phyloP scores from a whole-genome alignment of 2,113 vertebrate genomes.

The Passer domesticus region DNA sequence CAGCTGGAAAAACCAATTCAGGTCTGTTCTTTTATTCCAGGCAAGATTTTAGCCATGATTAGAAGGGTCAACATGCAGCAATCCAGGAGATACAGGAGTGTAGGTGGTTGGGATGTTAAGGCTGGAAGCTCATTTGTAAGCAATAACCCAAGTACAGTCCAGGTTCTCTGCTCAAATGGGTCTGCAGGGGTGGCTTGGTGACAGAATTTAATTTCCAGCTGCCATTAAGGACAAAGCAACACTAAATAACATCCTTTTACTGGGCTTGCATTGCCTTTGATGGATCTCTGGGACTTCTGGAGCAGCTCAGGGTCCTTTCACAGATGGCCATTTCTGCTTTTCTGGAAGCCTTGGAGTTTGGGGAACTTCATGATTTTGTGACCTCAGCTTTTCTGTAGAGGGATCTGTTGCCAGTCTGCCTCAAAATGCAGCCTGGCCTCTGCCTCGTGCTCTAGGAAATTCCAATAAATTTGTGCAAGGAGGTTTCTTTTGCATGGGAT shows the following conservation, averaged over 20 bases:
- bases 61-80: background rate
- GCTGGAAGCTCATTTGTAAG: background rate
- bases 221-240: background rate
- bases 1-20: background rate
- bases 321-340: background rate
- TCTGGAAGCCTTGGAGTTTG: background rate
- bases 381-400: background rate
- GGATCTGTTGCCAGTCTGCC: background rate
- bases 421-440: background rate
- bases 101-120: background rate
- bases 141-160: background rate
- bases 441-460: background rate
- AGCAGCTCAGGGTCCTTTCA: background rate
- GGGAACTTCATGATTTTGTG: background rate
- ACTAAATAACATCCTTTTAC: background rate
- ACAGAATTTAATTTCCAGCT: background rate
- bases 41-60: background rate
- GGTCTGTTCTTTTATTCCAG: background rate
- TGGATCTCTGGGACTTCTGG: background rate
- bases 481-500: background rate
- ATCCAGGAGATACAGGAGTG: rapidly evolving
- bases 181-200: background rate
- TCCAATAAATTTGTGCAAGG: background rate
- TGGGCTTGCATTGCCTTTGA: background rate
- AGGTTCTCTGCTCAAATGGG: background rate